Percentiles rank a stretch among this genome's conserved stretches.
Evolutionary conservation across 2,888 invertebrate genomes (phyloP).

Genomic region (Apamea crenata): DNA sequence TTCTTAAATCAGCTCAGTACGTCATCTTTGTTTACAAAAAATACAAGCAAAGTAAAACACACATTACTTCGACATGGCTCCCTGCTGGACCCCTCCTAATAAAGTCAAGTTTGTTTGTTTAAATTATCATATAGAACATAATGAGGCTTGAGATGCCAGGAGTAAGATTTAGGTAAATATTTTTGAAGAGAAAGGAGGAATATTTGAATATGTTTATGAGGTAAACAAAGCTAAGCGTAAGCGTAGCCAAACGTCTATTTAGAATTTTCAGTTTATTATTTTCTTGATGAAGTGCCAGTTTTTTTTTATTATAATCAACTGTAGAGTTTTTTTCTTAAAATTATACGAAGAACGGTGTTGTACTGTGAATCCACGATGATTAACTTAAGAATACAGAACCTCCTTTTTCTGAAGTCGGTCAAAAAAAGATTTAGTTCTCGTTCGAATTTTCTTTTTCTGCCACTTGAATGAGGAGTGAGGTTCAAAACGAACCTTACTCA

Average conservation of each 20-base stretch:
- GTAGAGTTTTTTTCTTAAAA: background rate
- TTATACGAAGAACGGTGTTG: background rate
- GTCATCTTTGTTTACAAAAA: slow-evolving; percentile 4
- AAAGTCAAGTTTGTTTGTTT: slow-evolving; percentile 46
- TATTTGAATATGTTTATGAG: slow-evolving; percentile 26
- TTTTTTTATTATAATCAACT: background rate
- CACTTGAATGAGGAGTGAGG: too few species aligned
- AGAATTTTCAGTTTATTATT: slow-evolving; percentile 6
- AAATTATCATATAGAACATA: slow-evolving; percentile 54
- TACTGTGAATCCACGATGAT: too few species aligned
- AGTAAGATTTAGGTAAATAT: slow-evolving; percentile 38
- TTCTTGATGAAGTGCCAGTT: background rate
- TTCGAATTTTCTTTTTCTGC: too few species aligned
- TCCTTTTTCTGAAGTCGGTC: background rate
- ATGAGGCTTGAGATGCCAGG: slow-evolving; percentile 23
- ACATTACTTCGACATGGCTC: slow-evolving; percentile 4
- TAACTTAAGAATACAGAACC: background rate
- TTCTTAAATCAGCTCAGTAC: background rate
- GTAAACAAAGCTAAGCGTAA: slow-evolving; percentile 21
- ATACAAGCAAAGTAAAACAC: background rate
- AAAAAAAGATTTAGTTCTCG: background rate
- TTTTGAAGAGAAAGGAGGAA: slow-evolving; percentile 13
- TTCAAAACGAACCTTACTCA: too few species aligned
- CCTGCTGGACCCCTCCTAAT: background rate
- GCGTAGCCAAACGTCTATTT: slow-evolving; percentile 21